Base-by-base conservation (phyloP, 1,140 invertebrate species). In the Heliconius hewitsoni region DNA sequence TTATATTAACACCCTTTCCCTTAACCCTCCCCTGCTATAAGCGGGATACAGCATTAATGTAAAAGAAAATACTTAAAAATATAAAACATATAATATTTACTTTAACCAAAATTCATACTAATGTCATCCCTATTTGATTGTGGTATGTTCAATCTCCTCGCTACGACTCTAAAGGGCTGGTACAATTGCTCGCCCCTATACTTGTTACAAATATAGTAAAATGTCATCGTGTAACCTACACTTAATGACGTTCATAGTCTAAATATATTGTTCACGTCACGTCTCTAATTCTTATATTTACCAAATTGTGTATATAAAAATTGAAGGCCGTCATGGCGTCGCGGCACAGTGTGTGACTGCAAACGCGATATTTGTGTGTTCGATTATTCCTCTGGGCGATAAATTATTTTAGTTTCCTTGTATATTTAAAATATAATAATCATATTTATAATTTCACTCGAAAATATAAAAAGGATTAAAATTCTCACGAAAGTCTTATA, bases 201-300 rank as follows among this genome's bases (percentile, higher is more conserved):
- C 60, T 66, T 66, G 60, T 66, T 66, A 66, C 60, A 66, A 66
- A 66, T 66, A 66, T 66, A 66, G 60, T 66, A 27, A 30, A 66
- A 66, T 66, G 60, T 66, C 60, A 66, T 66, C 60, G 23, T 66
- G 60, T 66, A 66, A 66, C 60, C 27, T 66, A 66, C 60, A 23
- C 60, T 66, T 66, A 66, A 27, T 66, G 60, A 66, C 60, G 23
- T 66, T 66, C 3, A 66, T 66, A 30, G 30, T 66, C 11, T 57
- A 57, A 46, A 46, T 46, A 46, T 13, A 46, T 46, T 46, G 3
- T 0, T 46, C 13, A 46, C 42, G 42, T 46, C 42, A 46, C 13
- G 42, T 13, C 11, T 46, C 42, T 46, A 13, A 46, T 46, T 46
- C 13, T 13, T 46, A 46, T 46, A 46, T 46, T 42, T 0, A 42